Evolutionary conservation across 2,113 vertebrate species (phyloP), one percentile per base, ranked within the genome.

Genomic region (Verasper variegatus): DNA sequence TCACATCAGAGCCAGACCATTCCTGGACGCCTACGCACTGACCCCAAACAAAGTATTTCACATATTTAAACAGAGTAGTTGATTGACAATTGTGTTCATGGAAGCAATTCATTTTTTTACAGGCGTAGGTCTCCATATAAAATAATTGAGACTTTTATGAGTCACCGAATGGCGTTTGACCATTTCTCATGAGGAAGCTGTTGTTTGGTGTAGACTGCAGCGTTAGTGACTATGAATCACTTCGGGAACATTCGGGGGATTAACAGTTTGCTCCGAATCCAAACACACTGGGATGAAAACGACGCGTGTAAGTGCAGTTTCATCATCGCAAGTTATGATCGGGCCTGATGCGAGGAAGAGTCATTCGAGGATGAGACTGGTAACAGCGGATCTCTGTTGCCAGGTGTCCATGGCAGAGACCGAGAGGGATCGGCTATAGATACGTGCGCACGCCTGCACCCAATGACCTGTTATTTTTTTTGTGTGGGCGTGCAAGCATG

Each of bases 1-100:
- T 91, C 85, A 88, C 74, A 84, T 82, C 59, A 80, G 75, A 81
- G 77, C 81, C 77, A 71, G 68, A 86, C 68, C 81, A 89, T 83
- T 85, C 77, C 60, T 75, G 71, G 71, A 84, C 85, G 80, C 87
- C 85, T 82, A 90, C 88, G 76, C 74, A 76, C 76, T 86, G 82
- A 80, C 78, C 81, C 81, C 82, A 86, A 88, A 78, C 79, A 73
- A 83, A 88, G 88, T 92, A 82, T 76, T 86, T 80, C 62, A 76
- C 71, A 90, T 82, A 80, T 84, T 85, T 68, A 81, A 81, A 72
- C 65, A 57, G 42, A 82, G 68, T 52, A 70, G 61, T 77, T 85
- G 82, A 84, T 87, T 76, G 81, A 87, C 77, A 88, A 72, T 67
- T 80, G 67, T 83, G 71, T 78, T 87, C 68, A 70, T 62, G 71